These are phyloP conservation scores for Hirundichthys speculiger DNA, from an alignment of 2,113 vertebrate species.

Conservation along the genomic window DNA sequence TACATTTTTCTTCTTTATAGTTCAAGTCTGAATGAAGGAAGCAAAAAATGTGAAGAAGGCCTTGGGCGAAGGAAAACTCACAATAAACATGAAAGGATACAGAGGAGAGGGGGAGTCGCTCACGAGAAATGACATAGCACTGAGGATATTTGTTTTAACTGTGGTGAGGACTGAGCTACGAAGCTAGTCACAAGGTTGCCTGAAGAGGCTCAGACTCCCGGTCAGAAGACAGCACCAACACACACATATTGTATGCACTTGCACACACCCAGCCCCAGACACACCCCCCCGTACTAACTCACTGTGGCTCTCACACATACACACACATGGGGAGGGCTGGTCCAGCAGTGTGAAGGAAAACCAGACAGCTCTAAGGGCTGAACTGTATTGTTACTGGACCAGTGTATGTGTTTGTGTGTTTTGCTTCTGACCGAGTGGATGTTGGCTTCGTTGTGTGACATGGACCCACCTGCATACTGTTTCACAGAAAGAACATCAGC, in stretches of 20 bases:
- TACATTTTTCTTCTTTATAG: neutral
- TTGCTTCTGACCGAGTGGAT: conserved; percentile 24
- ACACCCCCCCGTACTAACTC: neutral
- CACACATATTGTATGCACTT: neutral
- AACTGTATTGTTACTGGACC: conserved; percentile 3
- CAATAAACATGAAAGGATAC: conserved; percentile 37
- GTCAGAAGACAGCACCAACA: conserved; percentile 1
- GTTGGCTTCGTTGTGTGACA: neutral
- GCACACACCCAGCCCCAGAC: neutral
- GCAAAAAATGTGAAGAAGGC: neutral
- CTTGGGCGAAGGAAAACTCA: neutral
- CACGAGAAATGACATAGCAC: conserved; percentile 45
- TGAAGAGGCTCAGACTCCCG: conserved; percentile 24
- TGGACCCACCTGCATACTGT: conserved; percentile 11
- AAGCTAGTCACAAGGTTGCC: conserved; percentile 50
- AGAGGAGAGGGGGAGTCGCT: conserved; percentile 33
- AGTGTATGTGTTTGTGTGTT: conserved; percentile 18
- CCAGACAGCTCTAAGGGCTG: conserved; percentile 9
- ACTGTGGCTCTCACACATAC: neutral
- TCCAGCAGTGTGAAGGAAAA: neutral
- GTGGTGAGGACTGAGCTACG: conserved; percentile 41
- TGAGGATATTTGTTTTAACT: conserved; percentile 55
- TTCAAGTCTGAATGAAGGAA: neutral
- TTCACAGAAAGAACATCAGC: conserved; percentile 29
- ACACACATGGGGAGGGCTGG: conserved; percentile 14